These are phyloP conservation scores for Decapterus maruadsi DNA, from an alignment of 2,797 vertebrate species.

Conservation along the genomic window DNA sequence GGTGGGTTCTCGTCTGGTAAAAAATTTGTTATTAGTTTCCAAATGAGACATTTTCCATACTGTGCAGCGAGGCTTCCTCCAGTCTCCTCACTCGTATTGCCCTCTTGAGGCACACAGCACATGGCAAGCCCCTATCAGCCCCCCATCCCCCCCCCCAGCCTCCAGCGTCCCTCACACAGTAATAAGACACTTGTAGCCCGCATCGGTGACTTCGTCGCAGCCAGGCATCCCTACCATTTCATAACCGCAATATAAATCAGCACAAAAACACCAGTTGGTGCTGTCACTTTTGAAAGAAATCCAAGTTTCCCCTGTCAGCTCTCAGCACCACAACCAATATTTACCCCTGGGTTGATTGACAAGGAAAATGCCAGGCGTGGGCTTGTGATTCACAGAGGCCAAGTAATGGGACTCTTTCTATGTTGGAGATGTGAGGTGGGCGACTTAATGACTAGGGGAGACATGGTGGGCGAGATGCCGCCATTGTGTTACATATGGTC, in stretches of 20 bases:
- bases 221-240: slow-evolving; percentile 26
- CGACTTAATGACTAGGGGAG: slow-evolving; percentile 80
- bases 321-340: slow-evolving; percentile 70
- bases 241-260: slow-evolving; percentile 59
- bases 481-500: slow-evolving; percentile 58
- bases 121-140: slow-evolving; percentile 46
- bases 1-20: slow-evolving; percentile 41
- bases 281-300: slow-evolving; percentile 68
- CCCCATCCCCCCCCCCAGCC: no score
- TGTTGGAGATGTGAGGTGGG: slow-evolving; percentile 74
- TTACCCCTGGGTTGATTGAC: slow-evolving; percentile 78
- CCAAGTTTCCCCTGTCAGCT: slow-evolving; percentile 61
- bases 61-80: slow-evolving; percentile 30
- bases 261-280: slow-evolving; percentile 57
- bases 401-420: slow-evolving; percentile 70
- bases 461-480: slow-evolving; percentile 64
- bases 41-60: slow-evolving; percentile 61
- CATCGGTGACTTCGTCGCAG: slow-evolving; percentile 38
- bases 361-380: slow-evolving; percentile 73
- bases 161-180: slow-evolving; percentile 24
- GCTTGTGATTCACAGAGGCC: slow-evolving; percentile 72
- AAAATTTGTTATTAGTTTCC: slow-evolving; percentile 60
- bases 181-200: slow-evolving; percentile 39
- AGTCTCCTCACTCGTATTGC: slow-evolving; percentile 41
- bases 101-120: slow-evolving; percentile 44